These are phyloP conservation scores for Cherax destructor DNA, from an alignment of 1,140 invertebrate genomes.

Conservation along the genomic window DNA sequence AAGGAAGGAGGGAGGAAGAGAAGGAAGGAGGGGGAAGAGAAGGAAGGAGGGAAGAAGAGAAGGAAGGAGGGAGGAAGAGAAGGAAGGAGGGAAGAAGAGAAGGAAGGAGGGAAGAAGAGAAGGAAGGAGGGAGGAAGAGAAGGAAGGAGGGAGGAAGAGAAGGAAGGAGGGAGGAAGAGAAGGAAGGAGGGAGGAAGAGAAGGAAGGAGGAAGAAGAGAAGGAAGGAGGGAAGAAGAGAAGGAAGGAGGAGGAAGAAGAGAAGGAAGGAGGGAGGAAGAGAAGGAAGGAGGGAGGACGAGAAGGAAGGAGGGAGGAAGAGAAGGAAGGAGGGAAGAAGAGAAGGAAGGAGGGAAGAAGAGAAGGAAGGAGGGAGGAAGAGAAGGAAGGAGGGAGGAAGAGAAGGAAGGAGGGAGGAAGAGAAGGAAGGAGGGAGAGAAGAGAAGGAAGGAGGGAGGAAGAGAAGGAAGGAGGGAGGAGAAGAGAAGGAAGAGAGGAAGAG, in stretches of 20 bases:
- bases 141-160: background rate
- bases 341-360: no score
- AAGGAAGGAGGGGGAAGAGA: no score
- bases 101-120: background rate
- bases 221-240: background rate
- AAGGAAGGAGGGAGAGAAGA: background rate
- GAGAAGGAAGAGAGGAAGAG: no score
- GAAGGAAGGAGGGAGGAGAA: background rate
- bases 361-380: background rate
- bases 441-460: background rate
- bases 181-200: background rate
- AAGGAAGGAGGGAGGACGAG: no score
- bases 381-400: background rate
- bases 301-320: no score
- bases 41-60: no score
- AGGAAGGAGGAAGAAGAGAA: no score
- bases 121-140: no score
- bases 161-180: background rate
- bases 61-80: no score
- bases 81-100: conserved; percentile 15
- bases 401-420: no score
- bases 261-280: no score
- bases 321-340: background rate
- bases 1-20: no score
- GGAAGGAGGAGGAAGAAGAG: background rate